Base-by-base conservation (phyloP, 2,888 invertebrate genomes). In the Ephialtes manifestator region DNA sequence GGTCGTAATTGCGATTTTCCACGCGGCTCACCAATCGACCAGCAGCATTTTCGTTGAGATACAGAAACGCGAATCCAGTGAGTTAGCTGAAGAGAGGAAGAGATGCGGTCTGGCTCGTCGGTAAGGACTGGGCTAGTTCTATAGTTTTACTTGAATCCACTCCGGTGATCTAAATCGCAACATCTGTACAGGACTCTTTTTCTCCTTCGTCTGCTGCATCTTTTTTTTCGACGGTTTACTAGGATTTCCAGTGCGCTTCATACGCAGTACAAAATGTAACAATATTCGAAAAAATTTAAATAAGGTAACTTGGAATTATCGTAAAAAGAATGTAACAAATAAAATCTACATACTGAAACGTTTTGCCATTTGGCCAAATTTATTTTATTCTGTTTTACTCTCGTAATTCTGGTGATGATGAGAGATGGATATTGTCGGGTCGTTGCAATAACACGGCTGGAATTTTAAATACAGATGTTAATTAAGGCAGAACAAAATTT, bases 1-100 rank as follows among this genome's bases (percentile, higher is more conserved):
- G 55, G 24, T 18, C 7, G 39, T 78, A 78, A 83, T 83, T 78
- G 72, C 74, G 11, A 83, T 83, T 83, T 83, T 78, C 58, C 46
- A 18, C 31, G 35, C 46, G 46, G 28, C 31, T 46, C 60, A 28
- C 43, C 68, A 46, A 58, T 78, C 70, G 60, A 78, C 43, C 24
- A 68, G 31, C 35, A 35, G 63, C 46, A 68, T 48, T 70, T 78
- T 68, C 24, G 43, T 58, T 58, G 31, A 48, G 55, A 58, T 65
- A 70, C 31, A 58, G 46, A 55, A 77, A 74, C 8, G 35, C 60
- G 58, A 74, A 74, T 35, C 53, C 10, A 24, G 24, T 13, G 24
- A 55, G 24, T 53, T 24, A 24, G 55, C 24, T 24, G 28, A 55
- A 24, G 55, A 55, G 24, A 55, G 24, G 24, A 24, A 13, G 24